A percentile compares a stretch with the other conserved stretches of the same genome.
Conservation (phyloP, 2,888 invertebrate genomes). For the Hyles lineata region DNA sequence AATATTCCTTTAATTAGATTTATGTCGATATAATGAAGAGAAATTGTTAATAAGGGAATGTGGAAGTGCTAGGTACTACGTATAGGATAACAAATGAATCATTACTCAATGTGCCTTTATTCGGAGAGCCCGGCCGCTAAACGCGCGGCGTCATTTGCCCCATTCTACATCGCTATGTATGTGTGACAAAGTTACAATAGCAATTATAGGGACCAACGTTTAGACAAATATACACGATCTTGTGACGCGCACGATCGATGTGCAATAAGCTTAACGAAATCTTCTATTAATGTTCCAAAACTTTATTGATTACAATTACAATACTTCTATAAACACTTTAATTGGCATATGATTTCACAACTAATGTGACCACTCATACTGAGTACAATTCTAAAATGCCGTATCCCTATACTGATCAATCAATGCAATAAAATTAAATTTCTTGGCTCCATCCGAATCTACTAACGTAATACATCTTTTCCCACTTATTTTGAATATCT, state of each 20-base stretch:
- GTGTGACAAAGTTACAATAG: slow-evolving; percentile 74
- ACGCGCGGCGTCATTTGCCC: slow-evolving; percentile 73
- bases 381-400: not conserved
- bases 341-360: not conserved
- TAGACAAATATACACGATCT: slow-evolving; percentile 82
- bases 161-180: slow-evolving; percentile 58
- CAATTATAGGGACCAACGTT: slow-evolving; percentile 84
- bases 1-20: slow-evolving; percentile 75
- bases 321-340: slow-evolving; percentile 29
- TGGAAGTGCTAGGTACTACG: slow-evolving; percentile 70
- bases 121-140: slow-evolving; percentile 74
- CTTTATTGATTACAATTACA: slow-evolving; percentile 42
- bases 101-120: slow-evolving; percentile 83
- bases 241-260: slow-evolving; percentile 63
- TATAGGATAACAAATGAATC: slow-evolving; percentile 74
- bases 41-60: slow-evolving; percentile 61
- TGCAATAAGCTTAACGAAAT: slow-evolving; percentile 69
- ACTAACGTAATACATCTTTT: not conserved
- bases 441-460: slow-evolving; percentile 20
- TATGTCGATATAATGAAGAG: slow-evolving; percentile 68
- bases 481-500: not conserved
- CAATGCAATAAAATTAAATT: slow-evolving; percentile 25
- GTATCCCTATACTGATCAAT: slow-evolving; percentile 17
- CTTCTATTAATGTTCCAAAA: slow-evolving; percentile 47
- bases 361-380: not conserved